These are phyloP conservation scores for Argyresthia albistria DNA, from an alignment of 2,888 invertebrate species.

Conservation along the genomic window DNA sequence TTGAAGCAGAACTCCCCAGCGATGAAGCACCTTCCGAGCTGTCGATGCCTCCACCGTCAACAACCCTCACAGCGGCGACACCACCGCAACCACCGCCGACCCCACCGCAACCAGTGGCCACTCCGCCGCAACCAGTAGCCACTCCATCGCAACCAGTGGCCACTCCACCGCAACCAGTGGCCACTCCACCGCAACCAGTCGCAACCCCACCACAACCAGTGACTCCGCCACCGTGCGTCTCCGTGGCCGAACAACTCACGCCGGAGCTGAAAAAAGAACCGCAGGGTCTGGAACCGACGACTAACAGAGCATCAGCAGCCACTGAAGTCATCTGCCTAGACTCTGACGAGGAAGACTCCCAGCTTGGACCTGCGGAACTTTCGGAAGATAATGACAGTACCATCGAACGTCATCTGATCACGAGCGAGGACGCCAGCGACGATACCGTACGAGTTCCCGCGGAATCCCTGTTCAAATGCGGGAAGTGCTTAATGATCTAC, in stretches of 20 bases:
- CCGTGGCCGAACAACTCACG: constrained; percentile 16
- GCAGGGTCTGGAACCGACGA: background rate
- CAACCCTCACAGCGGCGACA: background rate
- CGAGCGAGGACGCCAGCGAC: background rate
- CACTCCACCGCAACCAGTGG: background rate
- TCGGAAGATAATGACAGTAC: constrained; percentile 23
- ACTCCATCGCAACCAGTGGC: background rate
- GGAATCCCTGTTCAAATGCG: constrained; percentile 27
- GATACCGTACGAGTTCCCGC: constrained; percentile 6
- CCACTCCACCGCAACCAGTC: background rate
- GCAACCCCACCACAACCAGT: constrained; percentile 1
- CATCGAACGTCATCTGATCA: background rate
- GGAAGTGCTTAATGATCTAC: constrained; percentile 22
- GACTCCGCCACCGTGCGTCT: constrained; percentile 3
- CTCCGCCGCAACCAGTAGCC: background rate
- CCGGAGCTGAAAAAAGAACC: constrained; percentile 10
- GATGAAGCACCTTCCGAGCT: too few species aligned
- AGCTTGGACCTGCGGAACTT: constrained; percentile 14
- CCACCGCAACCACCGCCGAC: background rate
- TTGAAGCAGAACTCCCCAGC: too few species aligned
- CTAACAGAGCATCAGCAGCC: background rate
- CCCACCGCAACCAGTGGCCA: background rate
- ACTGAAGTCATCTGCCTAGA: constrained; percentile 26
- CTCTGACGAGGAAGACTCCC: constrained; percentile 37
- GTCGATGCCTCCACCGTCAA: background rate